These are phyloP conservation scores for Phaethon lepturus DNA, from an alignment of 2,113 vertebrate genomes.

Conservation along the genomic window DNA sequence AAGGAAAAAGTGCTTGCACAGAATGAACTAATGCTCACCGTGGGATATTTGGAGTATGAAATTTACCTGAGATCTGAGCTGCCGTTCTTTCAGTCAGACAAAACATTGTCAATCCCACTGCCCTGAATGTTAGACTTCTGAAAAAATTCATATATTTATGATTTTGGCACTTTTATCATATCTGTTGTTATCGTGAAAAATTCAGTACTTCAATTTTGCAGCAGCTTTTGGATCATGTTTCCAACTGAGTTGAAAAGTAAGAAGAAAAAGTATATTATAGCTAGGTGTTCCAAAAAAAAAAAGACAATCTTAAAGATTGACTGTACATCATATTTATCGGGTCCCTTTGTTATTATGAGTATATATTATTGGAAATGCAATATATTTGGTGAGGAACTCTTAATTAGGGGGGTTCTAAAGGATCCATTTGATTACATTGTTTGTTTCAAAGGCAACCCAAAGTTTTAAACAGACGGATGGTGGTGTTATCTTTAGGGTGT, in stretches of 20 bases:
- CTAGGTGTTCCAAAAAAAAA: background rate
- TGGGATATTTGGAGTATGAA: background rate
- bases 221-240: background rate
- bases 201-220: background rate
- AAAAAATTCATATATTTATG: background rate
- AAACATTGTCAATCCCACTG: background rate
- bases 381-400: background rate
- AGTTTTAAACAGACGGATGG: background rate
- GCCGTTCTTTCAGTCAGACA: background rate
- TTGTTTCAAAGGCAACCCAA: background rate
- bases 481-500: background rate
- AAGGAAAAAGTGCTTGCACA: background rate
- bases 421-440: background rate
- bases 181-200: background rate
- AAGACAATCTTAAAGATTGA: background rate
- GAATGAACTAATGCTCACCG: background rate
- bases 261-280: background rate
- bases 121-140: background rate
- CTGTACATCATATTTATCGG: background rate
- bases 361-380: background rate
- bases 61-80: background rate
- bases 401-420: constrained; percentile 5
- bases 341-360: background rate
- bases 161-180: background rate
- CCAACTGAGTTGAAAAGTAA: background rate